Evolutionary conservation across 1,140 invertebrate genomes (phyloP).

Genomic region (Mactra quadrangularis): DNA sequence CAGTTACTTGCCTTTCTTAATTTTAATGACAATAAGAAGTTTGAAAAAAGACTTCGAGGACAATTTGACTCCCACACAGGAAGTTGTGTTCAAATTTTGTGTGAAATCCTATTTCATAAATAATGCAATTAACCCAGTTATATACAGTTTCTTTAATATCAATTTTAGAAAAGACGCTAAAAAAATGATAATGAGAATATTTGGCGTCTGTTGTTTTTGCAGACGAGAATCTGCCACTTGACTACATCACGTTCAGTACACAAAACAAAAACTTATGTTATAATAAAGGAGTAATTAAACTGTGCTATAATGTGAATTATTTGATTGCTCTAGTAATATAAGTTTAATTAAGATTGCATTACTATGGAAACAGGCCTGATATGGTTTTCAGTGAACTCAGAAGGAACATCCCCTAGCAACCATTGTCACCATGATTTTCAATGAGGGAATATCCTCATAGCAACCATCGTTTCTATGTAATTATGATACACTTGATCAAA

Average conservation of each 20-base stretch:
- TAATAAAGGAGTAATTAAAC: background rate
- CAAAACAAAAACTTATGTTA: slow-evolving; percentile 5
- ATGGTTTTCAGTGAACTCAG: too few species aligned
- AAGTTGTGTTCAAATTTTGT: slow-evolving; percentile 77
- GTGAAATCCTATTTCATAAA: slow-evolving; percentile 78
- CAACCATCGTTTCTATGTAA: too few species aligned
- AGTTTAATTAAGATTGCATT: too few species aligned
- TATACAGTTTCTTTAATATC: slow-evolving; percentile 76
- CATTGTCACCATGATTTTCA: too few species aligned
- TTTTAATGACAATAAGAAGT: slow-evolving; percentile 71
- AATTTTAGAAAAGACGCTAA: slow-evolving; percentile 70
- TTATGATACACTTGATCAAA: too few species aligned
- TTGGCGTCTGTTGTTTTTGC: slow-evolving; percentile 62
- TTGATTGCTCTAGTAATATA: too few species aligned
- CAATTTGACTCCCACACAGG: slow-evolving; percentile 66
- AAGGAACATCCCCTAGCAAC: too few species aligned
- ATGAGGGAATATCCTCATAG: too few species aligned
- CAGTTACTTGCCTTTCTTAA: slow-evolving; percentile 73
- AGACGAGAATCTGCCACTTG: slow-evolving; percentile 39
- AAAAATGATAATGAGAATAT: slow-evolving; percentile 62
- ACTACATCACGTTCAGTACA: slow-evolving; percentile 21
- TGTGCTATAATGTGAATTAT: too few species aligned
- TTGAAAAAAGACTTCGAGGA: slow-evolving; percentile 73
- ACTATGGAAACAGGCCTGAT: too few species aligned
- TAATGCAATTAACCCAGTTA: slow-evolving; percentile 76